Evolutionary conservation across 2,888 invertebrate species (phyloP).

Genomic region (Limnephilus rhombicus): DNA sequence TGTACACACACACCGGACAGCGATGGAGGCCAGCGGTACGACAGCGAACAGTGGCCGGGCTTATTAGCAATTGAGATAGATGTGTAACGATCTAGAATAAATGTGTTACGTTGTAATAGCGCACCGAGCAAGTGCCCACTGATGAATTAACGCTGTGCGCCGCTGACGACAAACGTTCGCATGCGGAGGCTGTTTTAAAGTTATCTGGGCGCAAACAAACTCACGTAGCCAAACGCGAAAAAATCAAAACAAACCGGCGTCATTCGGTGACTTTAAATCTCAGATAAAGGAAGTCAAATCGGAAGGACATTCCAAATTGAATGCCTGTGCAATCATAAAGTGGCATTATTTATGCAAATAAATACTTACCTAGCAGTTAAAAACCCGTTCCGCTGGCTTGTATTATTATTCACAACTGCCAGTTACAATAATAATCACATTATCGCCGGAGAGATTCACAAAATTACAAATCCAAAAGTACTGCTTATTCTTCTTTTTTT

Average conservation of each 20-base stretch:
- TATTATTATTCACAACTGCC: too few species aligned
- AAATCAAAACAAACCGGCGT: not conserved
- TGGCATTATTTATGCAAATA: not conserved
- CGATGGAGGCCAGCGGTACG: conserved; percentile 28
- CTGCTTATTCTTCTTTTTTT: too few species aligned
- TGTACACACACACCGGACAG: not conserved
- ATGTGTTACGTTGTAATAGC: conserved; percentile 12
- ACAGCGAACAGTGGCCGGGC: conserved; percentile 23
- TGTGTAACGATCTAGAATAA: conserved; percentile 42
- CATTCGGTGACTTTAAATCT: not conserved
- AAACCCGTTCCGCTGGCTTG: too few species aligned
- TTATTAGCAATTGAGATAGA: conserved; percentile 59
- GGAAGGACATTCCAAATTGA: not conserved
- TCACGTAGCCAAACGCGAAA: not conserved
- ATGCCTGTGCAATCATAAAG: not conserved
- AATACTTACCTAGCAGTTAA: not conserved
- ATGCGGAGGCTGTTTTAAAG: not conserved
- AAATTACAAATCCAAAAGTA: too few species aligned
- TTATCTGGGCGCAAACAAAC: not conserved
- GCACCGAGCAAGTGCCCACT: not conserved
- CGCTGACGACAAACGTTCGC: not conserved
- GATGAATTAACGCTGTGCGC: not conserved
- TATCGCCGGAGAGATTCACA: too few species aligned
- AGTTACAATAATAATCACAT: too few species aligned
- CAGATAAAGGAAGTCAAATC: not conserved